These are phyloP conservation scores for Allacma fusca DNA, from an alignment of 2,888 invertebrate genomes.

Conservation along the genomic window DNA sequence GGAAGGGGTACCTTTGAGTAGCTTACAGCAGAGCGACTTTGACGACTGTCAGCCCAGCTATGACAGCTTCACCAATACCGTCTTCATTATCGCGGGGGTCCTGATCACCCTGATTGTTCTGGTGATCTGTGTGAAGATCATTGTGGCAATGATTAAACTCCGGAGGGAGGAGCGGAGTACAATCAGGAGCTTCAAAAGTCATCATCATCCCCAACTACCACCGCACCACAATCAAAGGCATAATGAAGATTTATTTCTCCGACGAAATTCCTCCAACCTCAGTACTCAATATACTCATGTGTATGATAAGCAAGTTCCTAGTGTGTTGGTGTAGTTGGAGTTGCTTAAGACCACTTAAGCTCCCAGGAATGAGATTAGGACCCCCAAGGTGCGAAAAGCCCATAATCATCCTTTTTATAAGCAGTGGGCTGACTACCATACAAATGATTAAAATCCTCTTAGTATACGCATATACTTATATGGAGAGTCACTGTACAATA, in stretches of 20 bases:
- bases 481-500: too few relatives aligned
- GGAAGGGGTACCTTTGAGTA: constrained; percentile 21
- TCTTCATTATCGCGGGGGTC: constrained; percentile 29
- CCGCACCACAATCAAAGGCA: constrained; percentile 6
- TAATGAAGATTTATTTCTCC: constrained; percentile 22
- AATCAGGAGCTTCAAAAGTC: constrained; percentile 20
- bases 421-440: constrained; percentile 19
- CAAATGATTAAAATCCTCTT: constrained; percentile 24
- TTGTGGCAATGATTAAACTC: constrained; percentile 19
- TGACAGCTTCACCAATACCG: constrained; percentile 31
- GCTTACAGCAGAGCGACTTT: constrained; percentile 11
- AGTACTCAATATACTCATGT: constrained; percentile 26
- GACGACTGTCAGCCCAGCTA: constrained; percentile 17
- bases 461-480: background rate
- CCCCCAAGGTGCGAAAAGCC: constrained; percentile 26
- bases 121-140: constrained; percentile 26
- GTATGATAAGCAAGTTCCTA: constrained; percentile 46
- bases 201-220: constrained; percentile 14
- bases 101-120: constrained; percentile 20
- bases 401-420: constrained; percentile 26
- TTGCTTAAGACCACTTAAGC: constrained; percentile 26
- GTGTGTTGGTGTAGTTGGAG: constrained; percentile 41
- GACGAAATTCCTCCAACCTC: constrained; percentile 21
- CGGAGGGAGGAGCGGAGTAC: background rate
- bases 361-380: constrained; percentile 17